Evolutionary conservation across 2,888 invertebrate genomes (phyloP), one percentile per base, ranked within the genome.

Genomic region (Abrostola tripartita): DNA sequence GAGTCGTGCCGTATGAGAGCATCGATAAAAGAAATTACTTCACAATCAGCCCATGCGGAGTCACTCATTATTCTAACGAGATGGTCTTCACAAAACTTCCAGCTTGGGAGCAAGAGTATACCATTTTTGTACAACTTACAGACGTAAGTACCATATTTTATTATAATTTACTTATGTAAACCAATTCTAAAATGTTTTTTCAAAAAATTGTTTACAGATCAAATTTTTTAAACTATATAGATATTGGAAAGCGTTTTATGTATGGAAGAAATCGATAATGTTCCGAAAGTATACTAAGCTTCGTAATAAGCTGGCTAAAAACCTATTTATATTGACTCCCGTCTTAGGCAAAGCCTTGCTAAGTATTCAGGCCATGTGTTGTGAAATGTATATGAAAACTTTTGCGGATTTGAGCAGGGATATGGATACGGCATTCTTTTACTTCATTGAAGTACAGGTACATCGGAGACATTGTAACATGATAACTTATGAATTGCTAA

Each of bases 81-180:
- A 96, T 97, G 89, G 96, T 96, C 11, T 98, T 97, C 84, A 98
- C 98, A 0, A 95, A 97, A 9, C 92, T 98, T 6, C 95, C 96
- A 24, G 95, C 96, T 68, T 98, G 98, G 98, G 97, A 97, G 85
- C 96, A 96, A 65, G 98, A 98, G 85, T 98, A 97, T 82, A 95
- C 95, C n/a, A 96, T 96, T 87, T 98, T 97, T 84, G 95, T 96
- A 47, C 95, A 97, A 84, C 93, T 98, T n/a, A 96, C 96, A 71
- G 95, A 97, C 89, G 96, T 96, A 89, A 88, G 88, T 37, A 41
- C 12, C 6, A 41, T n/a, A n/a, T n/a, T n/a, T n/a, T n/a, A n/a
- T n/a, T n/a, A n/a, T 35, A 5, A 35, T 54, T 35, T 14, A 0
- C 49, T 68, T 68, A 35, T 37, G 2, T 37, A 37, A 7, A 10